A percentile compares a stretch with the other conserved stretches of the same genome.
Conservation (phyloP, 2,888 invertebrate species). For the Mimumesa dahlbomi region DNA sequence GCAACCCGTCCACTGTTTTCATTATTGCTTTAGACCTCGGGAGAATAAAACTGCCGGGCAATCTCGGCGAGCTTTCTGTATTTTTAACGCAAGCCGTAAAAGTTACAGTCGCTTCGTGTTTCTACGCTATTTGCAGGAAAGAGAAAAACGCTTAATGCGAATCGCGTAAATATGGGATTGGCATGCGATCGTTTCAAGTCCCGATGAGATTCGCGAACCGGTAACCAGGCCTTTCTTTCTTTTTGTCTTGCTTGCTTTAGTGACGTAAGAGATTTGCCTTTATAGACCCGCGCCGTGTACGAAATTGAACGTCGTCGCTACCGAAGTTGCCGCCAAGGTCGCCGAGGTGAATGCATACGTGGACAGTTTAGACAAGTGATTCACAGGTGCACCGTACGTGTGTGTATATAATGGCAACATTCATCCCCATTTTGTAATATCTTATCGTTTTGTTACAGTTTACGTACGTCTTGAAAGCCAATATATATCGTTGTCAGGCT, state of each 20-base stretch:
- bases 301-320: slow-evolving; percentile 23
- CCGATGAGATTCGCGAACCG: not conserved
- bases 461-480: too few species aligned
- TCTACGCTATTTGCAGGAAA: not conserved
- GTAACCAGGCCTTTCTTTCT: not conserved
- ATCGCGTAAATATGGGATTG: slow-evolving; percentile 2
- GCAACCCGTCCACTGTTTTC: not conserved
- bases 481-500: too few species aligned
- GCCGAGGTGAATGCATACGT: slow-evolving; percentile 3
- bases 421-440: too few species aligned
- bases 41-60: too few species aligned
- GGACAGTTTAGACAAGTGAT: slow-evolving; percentile 29
- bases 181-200: slow-evolving; percentile 16
- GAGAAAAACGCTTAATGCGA: not conserved
- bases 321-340: slow-evolving; percentile 37
- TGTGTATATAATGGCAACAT: too few species aligned
- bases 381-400: slow-evolving; percentile 12
- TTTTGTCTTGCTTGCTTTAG: not conserved
- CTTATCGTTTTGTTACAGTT: too few species aligned
- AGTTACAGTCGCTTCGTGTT: not conserved
- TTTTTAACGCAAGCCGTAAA: not conserved
- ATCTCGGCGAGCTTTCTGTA: not conserved
- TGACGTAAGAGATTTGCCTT: slow-evolving; percentile 14
- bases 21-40: too few species aligned
- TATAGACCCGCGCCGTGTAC: slow-evolving; percentile 15